These are phyloP conservation scores for Hemicrepidius hirtus DNA, from an alignment of 2,888 invertebrate genomes.

Conservation along the genomic window DNA sequence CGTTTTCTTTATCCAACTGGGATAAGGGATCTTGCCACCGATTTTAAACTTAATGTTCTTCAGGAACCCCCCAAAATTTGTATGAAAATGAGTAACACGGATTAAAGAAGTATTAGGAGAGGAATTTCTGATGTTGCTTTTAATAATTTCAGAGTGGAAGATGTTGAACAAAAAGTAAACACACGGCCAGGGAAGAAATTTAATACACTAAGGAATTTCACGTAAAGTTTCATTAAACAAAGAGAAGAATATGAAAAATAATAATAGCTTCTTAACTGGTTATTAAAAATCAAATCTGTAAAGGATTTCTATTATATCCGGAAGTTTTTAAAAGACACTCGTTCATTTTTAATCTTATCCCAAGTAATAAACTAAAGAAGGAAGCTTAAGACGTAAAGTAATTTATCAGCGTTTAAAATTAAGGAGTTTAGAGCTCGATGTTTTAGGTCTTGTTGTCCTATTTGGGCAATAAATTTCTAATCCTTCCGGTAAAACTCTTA, in stretches of 20 bases:
- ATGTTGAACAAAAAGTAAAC: neutral
- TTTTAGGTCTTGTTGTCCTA: neutral
- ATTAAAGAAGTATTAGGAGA: constrained; percentile 10
- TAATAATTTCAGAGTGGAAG: neutral
- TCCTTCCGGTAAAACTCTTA: constrained; percentile 38
- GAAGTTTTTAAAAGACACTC: too few species aligned
- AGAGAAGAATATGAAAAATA: neutral
- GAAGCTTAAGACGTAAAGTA: too few species aligned
- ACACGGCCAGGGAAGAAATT: neutral
- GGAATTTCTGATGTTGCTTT: constrained; percentile 6
- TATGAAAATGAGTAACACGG: constrained; percentile 21
- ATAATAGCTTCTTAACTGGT: neutral
- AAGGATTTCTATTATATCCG: too few species aligned
- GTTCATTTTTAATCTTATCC: too few species aligned
- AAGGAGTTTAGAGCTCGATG: neutral
- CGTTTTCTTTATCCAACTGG: constrained; percentile 65
- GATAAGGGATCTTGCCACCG: constrained; percentile 61
- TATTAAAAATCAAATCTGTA: constrained; percentile 19
- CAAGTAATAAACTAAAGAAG: too few species aligned
- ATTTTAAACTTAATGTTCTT: constrained; percentile 40
- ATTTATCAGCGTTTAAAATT: too few species aligned
- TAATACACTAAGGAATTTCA: too few species aligned
- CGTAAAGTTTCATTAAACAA: neutral
- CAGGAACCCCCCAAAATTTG: constrained; percentile 7
- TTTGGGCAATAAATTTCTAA: constrained; percentile 34